Evolutionary conservation across 2,888 invertebrate species (phyloP).

Genomic region (Amphipyra berbera): DNA sequence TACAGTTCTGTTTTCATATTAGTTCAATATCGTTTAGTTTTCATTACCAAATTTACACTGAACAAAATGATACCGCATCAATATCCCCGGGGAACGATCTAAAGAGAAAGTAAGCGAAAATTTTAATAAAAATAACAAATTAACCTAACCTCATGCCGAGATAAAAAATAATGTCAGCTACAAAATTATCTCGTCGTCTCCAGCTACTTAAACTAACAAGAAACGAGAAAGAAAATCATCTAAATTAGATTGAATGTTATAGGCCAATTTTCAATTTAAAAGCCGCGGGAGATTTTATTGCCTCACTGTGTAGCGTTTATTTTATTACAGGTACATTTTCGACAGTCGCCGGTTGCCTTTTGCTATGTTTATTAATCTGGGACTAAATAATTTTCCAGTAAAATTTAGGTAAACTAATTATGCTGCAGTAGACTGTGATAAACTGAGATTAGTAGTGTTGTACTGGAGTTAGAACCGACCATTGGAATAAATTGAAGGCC

Average conservation of each 20-base stretch:
- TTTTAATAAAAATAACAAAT: conserved; percentile 11
- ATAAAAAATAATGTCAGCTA: conserved; percentile 47
- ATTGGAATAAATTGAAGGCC: conserved; percentile 43
- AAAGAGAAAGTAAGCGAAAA: too few species aligned
- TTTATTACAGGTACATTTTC: conserved; percentile 52
- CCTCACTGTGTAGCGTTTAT: conserved; percentile 40
- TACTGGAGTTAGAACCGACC: conserved; percentile 36
- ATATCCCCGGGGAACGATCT: too few species aligned
- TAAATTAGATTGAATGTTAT: conserved; percentile 50
- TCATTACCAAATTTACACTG: too few species aligned
- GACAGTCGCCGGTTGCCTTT: conserved; percentile 15
- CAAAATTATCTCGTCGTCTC: conserved; percentile 50
- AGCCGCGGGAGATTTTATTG: conserved; percentile 46
- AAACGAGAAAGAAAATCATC: conserved; percentile 42
- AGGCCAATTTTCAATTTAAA: conserved; percentile 54
- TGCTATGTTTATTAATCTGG: conserved; percentile 48
- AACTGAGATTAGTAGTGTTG: conserved; percentile 53
- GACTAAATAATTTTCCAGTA: conserved; percentile 53
- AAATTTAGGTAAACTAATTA: conserved; percentile 57
- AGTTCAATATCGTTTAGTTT: too few species aligned
- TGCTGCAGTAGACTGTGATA: conserved; percentile 44
- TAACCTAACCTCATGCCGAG: conserved; percentile 33
- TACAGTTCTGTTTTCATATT: too few species aligned
- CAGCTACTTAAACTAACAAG: conserved; percentile 43
- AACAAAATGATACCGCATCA: too few species aligned